Evolutionary conservation across 1,140 invertebrate genomes (phyloP), one percentile per base, ranked within the genome.

Genomic region (Nasonia vitripennis): DNA sequence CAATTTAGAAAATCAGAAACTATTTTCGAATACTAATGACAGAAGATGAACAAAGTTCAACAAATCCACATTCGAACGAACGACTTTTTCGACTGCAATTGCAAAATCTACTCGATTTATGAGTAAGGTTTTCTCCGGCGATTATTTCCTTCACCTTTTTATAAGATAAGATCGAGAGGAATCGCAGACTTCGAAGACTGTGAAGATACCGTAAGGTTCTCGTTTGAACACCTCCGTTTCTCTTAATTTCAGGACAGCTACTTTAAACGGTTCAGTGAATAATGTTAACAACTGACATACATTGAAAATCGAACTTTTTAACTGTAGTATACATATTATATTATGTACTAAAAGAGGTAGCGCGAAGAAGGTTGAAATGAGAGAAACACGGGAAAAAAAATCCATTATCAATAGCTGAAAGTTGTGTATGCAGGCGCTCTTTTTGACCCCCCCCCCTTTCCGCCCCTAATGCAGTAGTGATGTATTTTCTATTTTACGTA

Each of bases 1-100:
- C 75, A 78, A 84, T 84, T 84, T 84, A 78, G 74, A 78, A 78
- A 34, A 84, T 78, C 23, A 84, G 74, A 78, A 51, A 70, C 62
- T 78, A 71, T 78, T 78, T 84, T 78, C 75, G 67, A 78, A 84
- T 84, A 78, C 62, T 62, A 62, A 62, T 17, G 27, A 78, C n/a
- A n/a, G 31, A 62, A 67, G 70, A 41, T 31, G n/a, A 77, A 74
- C 14, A 12, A 71, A 27, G 23, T 81, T 71, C 23, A 31, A 48
- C 41, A 23, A n/a, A n/a, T 81, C 12, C 23, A 48, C 55, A 55
- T 83, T 83, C 51, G 73, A 77, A 41, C 34, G 55, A 75, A 27
- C n/a, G 5, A 67, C 41, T 67, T 34, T 74, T 67, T 41, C 73
- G 71, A 62, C 34, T 62, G 27, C 9, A 62, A 74, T 23, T 17